Conservation (phyloP, 2,888 invertebrate species). For the Bellardia pandia region DNA sequence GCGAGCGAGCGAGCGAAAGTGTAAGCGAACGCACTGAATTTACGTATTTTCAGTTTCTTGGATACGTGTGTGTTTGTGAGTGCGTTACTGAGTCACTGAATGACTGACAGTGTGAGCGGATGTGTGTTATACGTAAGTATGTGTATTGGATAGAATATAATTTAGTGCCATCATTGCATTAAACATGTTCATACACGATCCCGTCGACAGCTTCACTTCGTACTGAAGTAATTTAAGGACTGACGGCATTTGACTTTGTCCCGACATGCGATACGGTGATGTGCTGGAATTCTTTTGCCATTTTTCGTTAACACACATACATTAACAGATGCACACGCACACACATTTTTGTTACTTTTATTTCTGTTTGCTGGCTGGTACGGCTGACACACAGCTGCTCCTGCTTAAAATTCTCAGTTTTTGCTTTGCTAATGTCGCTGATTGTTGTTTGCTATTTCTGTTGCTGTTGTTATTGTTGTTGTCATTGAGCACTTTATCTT, state of each 20-base stretch:
- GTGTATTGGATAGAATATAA: slow-evolving; percentile 44
- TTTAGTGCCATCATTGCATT: slow-evolving; percentile 50
- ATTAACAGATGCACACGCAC: neutral
- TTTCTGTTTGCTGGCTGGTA: slow-evolving; percentile 48
- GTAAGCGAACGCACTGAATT: slow-evolving; percentile 52
- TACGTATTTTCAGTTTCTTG: slow-evolving; percentile 10
- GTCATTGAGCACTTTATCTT: slow-evolving; percentile 41
- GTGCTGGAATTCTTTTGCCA: slow-evolving; percentile 70
- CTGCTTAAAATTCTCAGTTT: slow-evolving; percentile 43
- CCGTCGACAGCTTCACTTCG: slow-evolving; percentile 73
- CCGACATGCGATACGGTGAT: slow-evolving; percentile 68
- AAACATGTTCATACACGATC: slow-evolving; percentile 69
- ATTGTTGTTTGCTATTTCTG: slow-evolving; percentile 24
- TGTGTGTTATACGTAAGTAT: slow-evolving; percentile 22
- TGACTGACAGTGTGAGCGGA: slow-evolving; percentile 27
- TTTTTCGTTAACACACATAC: slow-evolving; percentile 35
- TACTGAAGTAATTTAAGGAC: slow-evolving; percentile 72
- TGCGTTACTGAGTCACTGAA: slow-evolving; percentile 33
- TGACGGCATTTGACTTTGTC: slow-evolving; percentile 70
- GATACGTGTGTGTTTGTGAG: slow-evolving; percentile 11
- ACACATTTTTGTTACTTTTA: slow-evolving; percentile 38
- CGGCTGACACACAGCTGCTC: slow-evolving; percentile 44
- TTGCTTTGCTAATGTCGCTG: slow-evolving; percentile 29
- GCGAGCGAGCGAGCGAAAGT: slow-evolving; percentile 16
- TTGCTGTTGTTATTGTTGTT: neutral